A percentile compares a stretch with the other conserved stretches of the same genome.
Evolutionary conservation across 2,888 invertebrate species (phyloP).

Genomic region (Clivina fossor): DNA sequence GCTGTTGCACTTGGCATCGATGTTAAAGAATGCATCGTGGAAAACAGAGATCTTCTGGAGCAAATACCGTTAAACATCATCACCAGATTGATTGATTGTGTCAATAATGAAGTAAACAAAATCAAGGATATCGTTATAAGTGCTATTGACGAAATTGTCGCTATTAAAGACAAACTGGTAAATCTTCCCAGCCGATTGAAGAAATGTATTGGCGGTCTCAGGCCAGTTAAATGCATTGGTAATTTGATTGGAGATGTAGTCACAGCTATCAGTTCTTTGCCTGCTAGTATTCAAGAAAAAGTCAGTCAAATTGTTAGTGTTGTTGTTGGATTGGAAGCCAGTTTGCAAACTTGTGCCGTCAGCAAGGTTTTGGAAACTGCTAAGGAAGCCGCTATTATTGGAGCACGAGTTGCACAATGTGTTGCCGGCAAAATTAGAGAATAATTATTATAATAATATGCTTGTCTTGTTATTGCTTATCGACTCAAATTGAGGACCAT

Average conservation of each 20-base stretch:
- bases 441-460: not conserved
- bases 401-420: conserved; percentile 15
- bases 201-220: conserved; percentile 10
- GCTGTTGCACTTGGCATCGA: conserved; percentile 32
- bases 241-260: conserved; percentile 12
- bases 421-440: conserved; percentile 19
- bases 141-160: conserved; percentile 12
- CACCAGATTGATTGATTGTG: conserved; percentile 9
- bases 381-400: conserved; percentile 9
- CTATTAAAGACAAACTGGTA: conserved; percentile 5
- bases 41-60: conserved; percentile 8
- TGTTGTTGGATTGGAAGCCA: conserved; percentile 8
- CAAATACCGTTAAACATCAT: conserved; percentile 8
- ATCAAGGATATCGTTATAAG: conserved; percentile 8
- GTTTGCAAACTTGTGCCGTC: conserved; percentile 17
- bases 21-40: conserved; percentile 32
- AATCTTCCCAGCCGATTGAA: conserved; percentile 10
- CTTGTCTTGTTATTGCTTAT: not conserved
- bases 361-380: conserved; percentile 2
- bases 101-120: conserved; percentile 7
- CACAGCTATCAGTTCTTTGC: conserved; percentile 8
- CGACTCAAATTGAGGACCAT: conserved; percentile 12
- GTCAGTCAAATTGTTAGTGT: conserved; percentile 8
- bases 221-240: conserved; percentile 17
- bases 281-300: conserved; percentile 6